Evolutionary conservation across 2,888 invertebrate genomes (phyloP).

Genomic region (Willowsia nigromaculata): DNA sequence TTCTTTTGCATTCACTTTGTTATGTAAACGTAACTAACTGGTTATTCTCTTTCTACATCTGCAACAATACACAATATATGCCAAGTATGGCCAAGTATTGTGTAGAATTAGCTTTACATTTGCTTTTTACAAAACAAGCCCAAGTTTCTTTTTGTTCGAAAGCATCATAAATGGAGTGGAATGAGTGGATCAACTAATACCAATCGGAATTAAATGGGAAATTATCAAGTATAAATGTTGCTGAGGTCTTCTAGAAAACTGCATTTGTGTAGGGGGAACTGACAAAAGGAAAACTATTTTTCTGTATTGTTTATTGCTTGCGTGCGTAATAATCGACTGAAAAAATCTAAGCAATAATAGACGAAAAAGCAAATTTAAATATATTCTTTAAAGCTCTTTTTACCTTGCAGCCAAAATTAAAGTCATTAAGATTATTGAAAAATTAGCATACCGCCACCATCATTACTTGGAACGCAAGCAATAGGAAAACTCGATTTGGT

Average conservation of each 20-base stretch:
- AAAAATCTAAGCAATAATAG: slow-evolving; percentile 22
- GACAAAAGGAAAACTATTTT: slow-evolving; percentile 8
- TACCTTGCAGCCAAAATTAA: slow-evolving; percentile 66
- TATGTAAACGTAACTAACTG: neutral
- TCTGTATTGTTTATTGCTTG: slow-evolving; percentile 37
- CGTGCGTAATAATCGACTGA: slow-evolving; percentile 29
- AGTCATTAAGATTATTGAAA: slow-evolving; percentile 70
- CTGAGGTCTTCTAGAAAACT: neutral
- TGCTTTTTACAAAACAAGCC: slow-evolving; percentile 33
- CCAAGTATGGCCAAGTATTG: slow-evolving; percentile 6
- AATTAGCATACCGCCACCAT: slow-evolving; percentile 64
- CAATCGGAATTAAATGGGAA: slow-evolving; percentile 30
- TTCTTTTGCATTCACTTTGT: neutral
- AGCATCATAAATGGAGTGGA: slow-evolving; percentile 19
- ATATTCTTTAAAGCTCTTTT: neutral
- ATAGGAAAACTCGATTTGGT: neutral
- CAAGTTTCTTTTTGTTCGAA: neutral
- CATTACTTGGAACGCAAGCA: slow-evolving; percentile 37
- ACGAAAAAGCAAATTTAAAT: slow-evolving; percentile 34
- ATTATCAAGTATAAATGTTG: neutral
- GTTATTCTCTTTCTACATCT: neutral
- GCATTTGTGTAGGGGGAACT: neutral
- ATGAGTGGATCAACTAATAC: neutral
- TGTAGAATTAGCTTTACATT: slow-evolving; percentile 9
- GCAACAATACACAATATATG: no score